Percentiles rank a stretch among this genome's conserved stretches.
phyloP scores from a whole-genome alignment of 1,140 invertebrate genomes.

The Cylas formicarius region DNA sequence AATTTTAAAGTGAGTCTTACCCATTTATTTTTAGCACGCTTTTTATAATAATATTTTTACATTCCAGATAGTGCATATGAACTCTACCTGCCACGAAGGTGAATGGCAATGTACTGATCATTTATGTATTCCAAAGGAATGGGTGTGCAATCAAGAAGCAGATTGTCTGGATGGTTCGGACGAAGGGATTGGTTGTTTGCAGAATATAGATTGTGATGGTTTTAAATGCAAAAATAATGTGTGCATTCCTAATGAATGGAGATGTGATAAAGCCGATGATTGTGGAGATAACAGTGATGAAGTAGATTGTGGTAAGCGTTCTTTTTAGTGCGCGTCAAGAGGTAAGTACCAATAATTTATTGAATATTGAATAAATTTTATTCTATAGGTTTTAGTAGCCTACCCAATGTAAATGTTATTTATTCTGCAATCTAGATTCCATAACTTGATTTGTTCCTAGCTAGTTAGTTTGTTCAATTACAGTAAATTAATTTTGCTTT shows the following conservation, averaged over 20 bases:
- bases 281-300: slow-evolving; percentile 63
- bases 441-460: no score
- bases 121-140: slow-evolving; percentile 48
- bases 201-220: slow-evolving; percentile 30
- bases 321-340: no score
- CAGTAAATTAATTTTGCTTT: no score
- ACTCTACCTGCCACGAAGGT: slow-evolving; percentile 24
- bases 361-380: no score
- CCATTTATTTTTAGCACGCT: no score
- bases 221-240: slow-evolving; percentile 48
- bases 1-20: slow-evolving; percentile 32
- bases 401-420: no score
- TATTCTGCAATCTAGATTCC: no score
- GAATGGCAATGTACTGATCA: slow-evolving; percentile 45
- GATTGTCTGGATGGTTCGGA: slow-evolving; percentile 65
- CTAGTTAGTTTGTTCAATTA: no score
- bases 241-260: slow-evolving; percentile 56
- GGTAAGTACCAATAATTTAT: no score
- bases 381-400: no score
- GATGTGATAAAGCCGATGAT: slow-evolving; percentile 57
- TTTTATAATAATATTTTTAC: not conserved
- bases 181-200: slow-evolving; percentile 46
- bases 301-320: slow-evolving; percentile 54
- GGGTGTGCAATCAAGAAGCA: slow-evolving; percentile 52
- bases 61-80: slow-evolving; percentile 10